Evolutionary conservation across 2,113 vertebrate genomes (phyloP).

Genomic region (Nothoprocta pentlandii): DNA sequence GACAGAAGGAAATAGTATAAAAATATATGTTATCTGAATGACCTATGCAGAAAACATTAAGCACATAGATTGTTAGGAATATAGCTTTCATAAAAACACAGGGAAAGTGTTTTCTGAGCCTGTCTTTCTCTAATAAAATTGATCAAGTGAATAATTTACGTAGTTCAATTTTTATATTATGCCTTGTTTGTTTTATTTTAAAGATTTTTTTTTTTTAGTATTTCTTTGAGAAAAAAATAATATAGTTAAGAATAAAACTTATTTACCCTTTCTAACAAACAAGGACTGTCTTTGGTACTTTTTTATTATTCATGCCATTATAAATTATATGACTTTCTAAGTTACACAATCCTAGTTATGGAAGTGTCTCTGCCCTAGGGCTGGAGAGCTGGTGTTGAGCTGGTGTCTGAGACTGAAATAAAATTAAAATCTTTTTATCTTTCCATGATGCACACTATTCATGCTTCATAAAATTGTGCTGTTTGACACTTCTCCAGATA

Average conservation of each 20-base stretch:
- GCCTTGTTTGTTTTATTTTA: background rate
- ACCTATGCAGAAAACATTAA: conserved; percentile 14
- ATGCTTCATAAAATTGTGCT: background rate
- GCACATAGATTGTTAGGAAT: conserved; percentile 28
- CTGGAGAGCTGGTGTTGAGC: background rate
- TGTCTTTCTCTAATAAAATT: conserved; percentile 21
- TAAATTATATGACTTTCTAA: conserved; percentile 25
- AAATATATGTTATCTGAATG: conserved; percentile 19
- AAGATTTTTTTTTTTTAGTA: conserved; percentile 7
- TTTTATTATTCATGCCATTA: background rate
- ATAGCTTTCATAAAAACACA: conserved; percentile 40
- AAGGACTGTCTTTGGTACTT: background rate
- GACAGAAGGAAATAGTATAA: background rate
- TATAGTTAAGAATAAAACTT: background rate
- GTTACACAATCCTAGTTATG: background rate
- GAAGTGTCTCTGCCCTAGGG: background rate
- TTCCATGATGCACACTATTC: conserved; percentile 2
- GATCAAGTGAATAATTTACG: conserved; percentile 44
- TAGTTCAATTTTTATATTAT: conserved; percentile 28
- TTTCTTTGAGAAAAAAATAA: background rate
- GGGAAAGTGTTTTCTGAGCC: conserved; percentile 4
- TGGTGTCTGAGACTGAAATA: conserved; percentile 7
- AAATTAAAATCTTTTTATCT: conserved; percentile 32
- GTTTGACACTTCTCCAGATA: conserved; percentile 30
- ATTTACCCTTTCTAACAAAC: background rate